Evolutionary conservation across 2,888 invertebrate genomes (phyloP).

Genomic region (Brachyptera putata): DNA sequence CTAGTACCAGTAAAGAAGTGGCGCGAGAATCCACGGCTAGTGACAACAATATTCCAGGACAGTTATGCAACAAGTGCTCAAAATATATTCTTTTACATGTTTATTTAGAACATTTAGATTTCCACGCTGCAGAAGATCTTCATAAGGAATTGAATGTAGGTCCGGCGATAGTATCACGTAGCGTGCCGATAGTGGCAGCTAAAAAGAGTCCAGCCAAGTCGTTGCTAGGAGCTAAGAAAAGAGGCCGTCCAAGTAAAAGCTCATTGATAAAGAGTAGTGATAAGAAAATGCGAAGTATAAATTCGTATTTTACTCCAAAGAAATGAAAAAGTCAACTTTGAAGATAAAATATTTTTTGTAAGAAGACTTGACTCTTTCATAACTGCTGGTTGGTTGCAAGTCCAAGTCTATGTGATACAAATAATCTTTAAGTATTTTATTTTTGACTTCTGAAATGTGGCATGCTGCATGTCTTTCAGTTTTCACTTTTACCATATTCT

Average conservation of each 20-base stretch:
- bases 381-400: no score
- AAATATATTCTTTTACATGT: conserved; percentile 57
- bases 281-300: conserved; percentile 35
- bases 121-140: conserved; percentile 76
- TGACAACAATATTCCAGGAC: no score
- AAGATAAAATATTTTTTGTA: no score
- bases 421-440: no score
- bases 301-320: conserved; percentile 36
- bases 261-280: neutral
- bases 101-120: conserved; percentile 73
- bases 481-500: no score
- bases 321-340: no score
- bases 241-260: conserved; percentile 23
- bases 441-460: no score
- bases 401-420: no score
- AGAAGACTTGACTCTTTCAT: no score
- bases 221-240: conserved; percentile 11
- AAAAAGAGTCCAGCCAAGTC: conserved; percentile 19
- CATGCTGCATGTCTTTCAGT: no score
- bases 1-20: conserved; percentile 26
- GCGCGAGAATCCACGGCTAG: no score
- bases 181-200: neutral
- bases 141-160: conserved; percentile 58
- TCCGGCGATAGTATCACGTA: no score
- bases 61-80: conserved; percentile 66